Base-by-base conservation (phyloP, 2,888 invertebrate species). In the Spisula solida region DNA sequence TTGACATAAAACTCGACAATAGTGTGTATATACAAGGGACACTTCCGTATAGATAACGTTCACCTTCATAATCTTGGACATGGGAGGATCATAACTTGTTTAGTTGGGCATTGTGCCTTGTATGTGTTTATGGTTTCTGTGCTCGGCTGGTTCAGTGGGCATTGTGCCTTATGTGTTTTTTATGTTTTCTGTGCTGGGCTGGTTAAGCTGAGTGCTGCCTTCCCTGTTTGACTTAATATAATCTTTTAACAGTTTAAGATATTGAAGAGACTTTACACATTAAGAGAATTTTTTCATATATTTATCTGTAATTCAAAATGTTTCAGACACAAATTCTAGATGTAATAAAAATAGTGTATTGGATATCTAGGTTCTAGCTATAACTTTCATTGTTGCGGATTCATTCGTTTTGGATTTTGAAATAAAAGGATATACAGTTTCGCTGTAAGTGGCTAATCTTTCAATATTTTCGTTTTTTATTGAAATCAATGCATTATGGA, bases 401-500 rank as follows among this genome's bases (percentile, higher is more conserved):
- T 66, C 6, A n/a, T 6, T 25, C 25, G 12, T n/a, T 25, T 66
- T 66, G 60, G 60, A 66, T 66, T 66, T 66, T 66, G 60, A 66
- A 66, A 66, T 66, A 25, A 12, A 66, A 66, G 60, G 60, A 66
- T 66, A 66, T 66, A 66, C 5, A 66, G 6, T 66, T 66, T 6
- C 60, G 4, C 5, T 75, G 75, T 75, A 34, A 75, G 75, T 75
- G 75, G 34, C 31, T 75, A 34, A 1, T 34, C 16, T 75, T 75
- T 75, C 75, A 1, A 31, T 75, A 31, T 20, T 34, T 31, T 75
- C 10, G 18, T 75, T 34, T 75, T 31, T 34, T 75, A 75, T 75
- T 75, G 75, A 34, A 34, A 34, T 34, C 34, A 16, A 75, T 75
- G 75, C 75, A 75, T 18, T 75, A 75, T 75, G 75, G 75, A 75